phyloP scores from a whole-genome alignment of 2,113 vertebrate species.

The Coptodon bakossiorum region DNA sequence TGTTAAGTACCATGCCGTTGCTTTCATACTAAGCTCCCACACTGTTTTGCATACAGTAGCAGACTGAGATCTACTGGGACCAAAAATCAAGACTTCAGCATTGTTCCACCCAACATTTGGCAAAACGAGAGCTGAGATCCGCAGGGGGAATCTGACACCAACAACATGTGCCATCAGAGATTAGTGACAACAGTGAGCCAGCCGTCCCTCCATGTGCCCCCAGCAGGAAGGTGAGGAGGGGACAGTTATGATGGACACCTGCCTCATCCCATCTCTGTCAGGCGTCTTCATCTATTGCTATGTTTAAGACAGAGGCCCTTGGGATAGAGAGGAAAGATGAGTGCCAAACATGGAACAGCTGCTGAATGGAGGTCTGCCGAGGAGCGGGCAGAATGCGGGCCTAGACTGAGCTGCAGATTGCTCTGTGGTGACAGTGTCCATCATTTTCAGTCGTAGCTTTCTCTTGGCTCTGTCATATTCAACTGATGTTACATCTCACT shows the following conservation, averaged over 20 bases:
- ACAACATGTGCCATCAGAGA: conserved; percentile 20
- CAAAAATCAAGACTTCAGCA: neutral
- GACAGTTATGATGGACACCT: conserved; percentile 47
- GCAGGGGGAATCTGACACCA: conserved; percentile 15
- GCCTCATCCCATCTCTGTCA: conserved; percentile 43
- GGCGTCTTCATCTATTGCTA: neutral
- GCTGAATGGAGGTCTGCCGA: conserved; percentile 27
- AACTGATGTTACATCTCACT: neutral
- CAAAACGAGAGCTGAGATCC: neutral
- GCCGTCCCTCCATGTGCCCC: neutral
- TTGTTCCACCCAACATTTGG: conserved; percentile 19
- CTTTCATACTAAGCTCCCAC: neutral
- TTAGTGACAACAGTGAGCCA: conserved; percentile 27
- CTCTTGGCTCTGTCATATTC: neutral
- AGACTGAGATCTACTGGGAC: neutral
- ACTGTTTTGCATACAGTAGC: neutral
- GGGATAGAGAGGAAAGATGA: conserved; percentile 9
- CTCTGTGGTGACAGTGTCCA: neutral
- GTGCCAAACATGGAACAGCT: conserved; percentile 41
- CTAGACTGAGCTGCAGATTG: conserved; percentile 3
- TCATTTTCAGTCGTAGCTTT: neutral
- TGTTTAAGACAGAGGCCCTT: conserved; percentile 33
- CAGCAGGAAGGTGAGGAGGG: neutral
- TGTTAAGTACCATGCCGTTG: neutral
- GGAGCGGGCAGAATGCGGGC: neutral